Percentiles rank a stretch among this genome's conserved stretches.
Conservation (phyloP, 2,888 invertebrate genomes). For the Standfussiana lucernea region DNA sequence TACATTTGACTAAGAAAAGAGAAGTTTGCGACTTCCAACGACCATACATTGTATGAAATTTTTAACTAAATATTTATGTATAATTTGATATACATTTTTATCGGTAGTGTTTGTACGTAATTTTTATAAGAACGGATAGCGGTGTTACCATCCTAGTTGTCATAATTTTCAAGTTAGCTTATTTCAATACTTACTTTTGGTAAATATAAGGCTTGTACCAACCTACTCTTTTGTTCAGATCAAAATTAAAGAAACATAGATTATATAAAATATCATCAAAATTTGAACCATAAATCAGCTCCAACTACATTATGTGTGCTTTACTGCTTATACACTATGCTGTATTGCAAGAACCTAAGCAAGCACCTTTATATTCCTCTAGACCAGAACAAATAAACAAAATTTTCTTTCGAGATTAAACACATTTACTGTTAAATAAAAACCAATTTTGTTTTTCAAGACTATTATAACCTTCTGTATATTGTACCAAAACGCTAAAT, state of each 20-base stretch:
- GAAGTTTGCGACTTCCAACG: conserved; percentile 39
- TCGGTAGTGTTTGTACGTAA: conserved; percentile 61
- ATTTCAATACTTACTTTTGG: neutral
- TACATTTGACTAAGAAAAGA: conserved; percentile 35
- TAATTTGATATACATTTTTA: conserved; percentile 61
- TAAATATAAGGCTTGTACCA: neutral
- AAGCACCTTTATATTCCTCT: neutral
- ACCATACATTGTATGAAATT: conserved; percentile 47
- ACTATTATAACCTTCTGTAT: neutral
- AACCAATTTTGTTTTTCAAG: neutral
- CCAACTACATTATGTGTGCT: neutral
- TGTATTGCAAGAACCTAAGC: neutral
- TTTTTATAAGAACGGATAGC: conserved; percentile 54
- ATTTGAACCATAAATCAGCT: neutral
- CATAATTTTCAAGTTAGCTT: neutral
- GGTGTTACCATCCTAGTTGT: conserved; percentile 56
- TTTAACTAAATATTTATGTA: conserved; percentile 47
- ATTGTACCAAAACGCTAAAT: neutral
- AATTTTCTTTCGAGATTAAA: neutral
- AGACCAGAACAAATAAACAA: neutral
- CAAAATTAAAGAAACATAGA: neutral
- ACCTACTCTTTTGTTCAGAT: neutral
- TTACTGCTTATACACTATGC: neutral
- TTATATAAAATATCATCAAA: neutral
- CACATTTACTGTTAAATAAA: neutral